A percentile compares a stretch with the other conserved stretches of the same genome.
These are phyloP conservation scores for Drosophila demipolita DNA, from an alignment of 2,888 invertebrate genomes.

Conservation along the genomic window DNA sequence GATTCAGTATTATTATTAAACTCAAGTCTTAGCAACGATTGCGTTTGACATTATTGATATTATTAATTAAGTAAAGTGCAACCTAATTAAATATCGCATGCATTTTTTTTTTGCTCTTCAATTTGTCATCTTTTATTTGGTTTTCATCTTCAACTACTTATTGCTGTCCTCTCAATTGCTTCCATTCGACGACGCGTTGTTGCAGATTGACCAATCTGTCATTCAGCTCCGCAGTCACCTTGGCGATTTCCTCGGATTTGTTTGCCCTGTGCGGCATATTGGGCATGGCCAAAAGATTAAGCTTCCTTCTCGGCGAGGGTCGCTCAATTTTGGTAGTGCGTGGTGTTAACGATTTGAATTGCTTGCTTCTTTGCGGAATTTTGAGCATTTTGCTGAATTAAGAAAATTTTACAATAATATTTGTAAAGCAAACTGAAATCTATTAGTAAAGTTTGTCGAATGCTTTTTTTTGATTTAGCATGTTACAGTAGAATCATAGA, in stretches of 20 bases:
- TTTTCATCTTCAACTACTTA: neutral
- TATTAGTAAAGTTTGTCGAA: neutral
- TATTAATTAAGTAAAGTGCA: neutral
- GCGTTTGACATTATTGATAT: neutral
- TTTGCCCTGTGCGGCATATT: slow-evolving; percentile 34
- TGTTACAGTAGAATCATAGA: neutral
- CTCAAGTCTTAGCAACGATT: neutral
- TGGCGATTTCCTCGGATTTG: slow-evolving; percentile 45
- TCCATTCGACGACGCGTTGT: slow-evolving; percentile 47
- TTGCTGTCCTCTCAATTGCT: slow-evolving; percentile 8
- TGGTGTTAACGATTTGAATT: slow-evolving; percentile 11
- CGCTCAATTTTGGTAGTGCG: slow-evolving; percentile 36
- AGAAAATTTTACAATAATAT: neutral
- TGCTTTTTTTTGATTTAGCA: neutral
- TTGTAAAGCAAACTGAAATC: neutral
- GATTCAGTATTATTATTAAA: neutral
- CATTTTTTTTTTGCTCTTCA: neutral
- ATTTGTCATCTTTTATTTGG: neutral
- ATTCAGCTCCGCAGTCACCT: slow-evolving; percentile 36
- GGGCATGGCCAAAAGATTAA: slow-evolving; percentile 1
- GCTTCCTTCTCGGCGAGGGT: slow-evolving; percentile 15
- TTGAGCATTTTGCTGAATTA: slow-evolving; percentile 35
- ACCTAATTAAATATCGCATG: neutral
- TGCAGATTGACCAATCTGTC: slow-evolving; percentile 28
- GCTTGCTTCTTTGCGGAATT: slow-evolving; percentile 42